Evolutionary conservation across 2,888 invertebrate species (phyloP), one percentile per base, ranked within the genome.

Genomic region (Drosophila barbarae): DNA sequence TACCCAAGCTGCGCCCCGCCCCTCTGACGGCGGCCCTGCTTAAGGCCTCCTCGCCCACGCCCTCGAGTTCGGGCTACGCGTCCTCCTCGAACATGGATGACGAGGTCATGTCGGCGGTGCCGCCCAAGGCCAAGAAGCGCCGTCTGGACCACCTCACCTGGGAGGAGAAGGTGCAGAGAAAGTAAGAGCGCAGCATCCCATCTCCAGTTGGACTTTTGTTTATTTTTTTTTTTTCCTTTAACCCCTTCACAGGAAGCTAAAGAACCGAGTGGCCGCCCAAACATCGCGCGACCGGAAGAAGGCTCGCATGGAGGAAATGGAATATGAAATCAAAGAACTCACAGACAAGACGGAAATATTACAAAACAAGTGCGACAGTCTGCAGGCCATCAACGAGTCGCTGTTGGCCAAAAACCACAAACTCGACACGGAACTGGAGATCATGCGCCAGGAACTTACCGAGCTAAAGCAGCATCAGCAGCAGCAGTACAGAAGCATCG

Each of bases 241-340:
- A 26, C 18, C 6, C 12, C 28, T 9, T 9, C 18, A 8, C 13
- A 97, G 98, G 89, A 98, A 98, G 90, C 89, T 98, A 81, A 98
- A 98, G 89, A 98, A 98, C 89, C 92, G 98, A 74, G 97, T 98
- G 28, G 98, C 99, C 34, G 99, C 99, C 3, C 99, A 99, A 90
- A 97, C 96, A 49, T 98, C 98, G 1, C 93, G 99, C 56, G 99
- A 99, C 90, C 92, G 98, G 44, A 99, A 99, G 88, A 98, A 98
- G 89, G 96, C 95, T 1, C 94, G 94, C 87, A 95, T 98, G 93
- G 95, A 95, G 74, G 95, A 96, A 76, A 93, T 98, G 91, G 98
- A 98, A 88, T 88, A 90, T 12, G 92, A 93, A 38, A 91, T 95
- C 6, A 90, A 92, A 69, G 89, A 91, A 44, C 89, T 95, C 34